Percentiles rank a stretch among this genome's conserved stretches.
phyloP scores from a whole-genome alignment of 2,113 vertebrate species.

The Myiopsitta monachus region DNA sequence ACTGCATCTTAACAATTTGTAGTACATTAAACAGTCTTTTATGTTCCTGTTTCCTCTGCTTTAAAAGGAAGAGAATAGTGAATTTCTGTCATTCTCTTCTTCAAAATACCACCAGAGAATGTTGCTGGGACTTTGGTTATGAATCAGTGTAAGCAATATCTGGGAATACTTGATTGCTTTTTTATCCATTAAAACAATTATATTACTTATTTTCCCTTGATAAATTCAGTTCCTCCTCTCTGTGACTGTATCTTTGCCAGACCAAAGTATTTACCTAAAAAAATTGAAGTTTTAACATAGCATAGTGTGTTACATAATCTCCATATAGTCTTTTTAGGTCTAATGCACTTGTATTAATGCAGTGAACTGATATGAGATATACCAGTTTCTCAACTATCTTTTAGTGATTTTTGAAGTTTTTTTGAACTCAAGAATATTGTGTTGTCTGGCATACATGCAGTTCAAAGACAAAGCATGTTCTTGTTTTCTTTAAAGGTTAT shows the following conservation, averaged over 20 bases:
- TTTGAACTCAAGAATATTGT: neutral
- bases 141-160: neutral
- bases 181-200: neutral
- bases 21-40: neutral
- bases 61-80: neutral
- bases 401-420: neutral
- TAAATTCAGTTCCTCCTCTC: neutral
- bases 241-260: neutral
- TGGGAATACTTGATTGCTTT: neutral
- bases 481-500: conserved; percentile 10
- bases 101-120: neutral
- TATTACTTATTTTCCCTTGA: neutral
- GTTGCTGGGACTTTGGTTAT: neutral
- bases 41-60: neutral
- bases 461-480: neutral
- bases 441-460: neutral
- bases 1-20: neutral
- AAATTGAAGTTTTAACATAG: neutral
- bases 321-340: neutral
- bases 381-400: neutral
- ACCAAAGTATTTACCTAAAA: neutral
- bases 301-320: neutral
- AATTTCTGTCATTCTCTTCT: neutral
- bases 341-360: neutral
- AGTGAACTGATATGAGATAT: neutral